Evolutionary conservation across 2,888 invertebrate species (phyloP), one percentile per base, ranked within the genome.

Genomic region (Brachyopa scutellaris): DNA sequence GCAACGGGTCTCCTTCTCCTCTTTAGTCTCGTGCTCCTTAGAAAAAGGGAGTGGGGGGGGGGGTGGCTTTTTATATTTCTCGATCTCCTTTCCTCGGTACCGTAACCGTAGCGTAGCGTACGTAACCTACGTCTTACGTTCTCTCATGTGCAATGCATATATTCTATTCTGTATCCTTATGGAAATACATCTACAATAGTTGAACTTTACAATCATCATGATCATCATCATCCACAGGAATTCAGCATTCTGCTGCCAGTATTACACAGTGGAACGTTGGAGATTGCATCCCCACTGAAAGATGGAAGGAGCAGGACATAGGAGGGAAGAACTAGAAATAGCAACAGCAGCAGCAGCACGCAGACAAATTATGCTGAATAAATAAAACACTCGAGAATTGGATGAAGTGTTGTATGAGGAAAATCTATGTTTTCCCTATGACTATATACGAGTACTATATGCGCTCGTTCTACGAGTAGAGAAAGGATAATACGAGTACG

Each of bases 341-440:
- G 38, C 51, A 73, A 51, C 13, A 45, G 57, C 38, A 42, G 57
- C 21, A 66, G 53, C 62, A 76, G 80, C 83, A 82, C 79, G 84
- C 84, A 85, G 85, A 85, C 85, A 85, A 85, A 85, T 85, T 85
- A 85, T 85, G 84, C 84, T 85, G 82, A 85, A 85, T 85, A 85
- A 85, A 85, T 85, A 85, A 85, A 85, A 85, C 78, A 85, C 84
- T 84, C 78, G 64, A 77, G 84, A 85, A 85, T 85, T 85, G 84
- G 77, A 85, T 82, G 82, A 82, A 82, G 82, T 82, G 82, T 82
- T 82, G 82, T 77, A 77, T 82, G 82, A 72, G 70, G 77, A 42
- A 82, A 82, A 82, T 82, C 82, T 82, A 82, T 82, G 77, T 77
- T 77, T 57, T 61, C 45, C 38, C 62, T 57, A 29, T 31, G 49